Conservation (phyloP, 2,113 vertebrate genomes). For the Caranx melampygus region DNA sequence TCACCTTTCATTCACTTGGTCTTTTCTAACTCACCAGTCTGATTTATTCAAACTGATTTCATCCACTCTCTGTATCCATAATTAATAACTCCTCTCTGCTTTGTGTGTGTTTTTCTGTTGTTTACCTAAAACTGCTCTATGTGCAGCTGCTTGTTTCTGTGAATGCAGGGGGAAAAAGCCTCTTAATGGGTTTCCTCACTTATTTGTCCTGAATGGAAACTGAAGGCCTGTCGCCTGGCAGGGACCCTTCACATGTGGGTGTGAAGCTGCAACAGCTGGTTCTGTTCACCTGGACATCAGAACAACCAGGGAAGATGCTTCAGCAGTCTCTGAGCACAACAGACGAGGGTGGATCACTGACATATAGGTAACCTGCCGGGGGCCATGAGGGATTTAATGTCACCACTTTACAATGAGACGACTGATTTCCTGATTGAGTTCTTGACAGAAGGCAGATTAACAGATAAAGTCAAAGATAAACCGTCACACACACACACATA, state of each 20-base stretch:
- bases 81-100: conserved; percentile 33
- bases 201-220: not conserved
- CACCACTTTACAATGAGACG: too few relatives aligned
- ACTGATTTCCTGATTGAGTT: too few relatives aligned
- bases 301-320: too few relatives aligned
- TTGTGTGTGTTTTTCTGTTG: not conserved
- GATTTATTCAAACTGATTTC: conserved; percentile 6
- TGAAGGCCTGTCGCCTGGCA: not conserved
- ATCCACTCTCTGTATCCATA: conserved; percentile 42
- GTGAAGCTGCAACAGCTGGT: not conserved
- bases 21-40: too few relatives aligned
- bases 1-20: too few relatives aligned
- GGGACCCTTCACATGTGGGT: not conserved
- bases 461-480: too few relatives aligned
- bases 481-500: not conserved
- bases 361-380: too few relatives aligned
- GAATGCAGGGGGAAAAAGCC: not conserved
- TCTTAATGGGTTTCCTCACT: conserved; percentile 36
- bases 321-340: too few relatives aligned
- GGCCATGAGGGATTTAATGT: too few relatives aligned
- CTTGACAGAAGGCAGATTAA: too few relatives aligned
- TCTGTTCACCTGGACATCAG: not conserved
- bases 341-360: too few relatives aligned
- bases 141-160: not conserved
- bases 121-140: conserved; percentile 9